Percentiles rank a stretch among this genome's conserved stretches.
phyloP scores from a whole-genome alignment of 2,888 invertebrate genomes.

The Ctenicera cuprea region DNA sequence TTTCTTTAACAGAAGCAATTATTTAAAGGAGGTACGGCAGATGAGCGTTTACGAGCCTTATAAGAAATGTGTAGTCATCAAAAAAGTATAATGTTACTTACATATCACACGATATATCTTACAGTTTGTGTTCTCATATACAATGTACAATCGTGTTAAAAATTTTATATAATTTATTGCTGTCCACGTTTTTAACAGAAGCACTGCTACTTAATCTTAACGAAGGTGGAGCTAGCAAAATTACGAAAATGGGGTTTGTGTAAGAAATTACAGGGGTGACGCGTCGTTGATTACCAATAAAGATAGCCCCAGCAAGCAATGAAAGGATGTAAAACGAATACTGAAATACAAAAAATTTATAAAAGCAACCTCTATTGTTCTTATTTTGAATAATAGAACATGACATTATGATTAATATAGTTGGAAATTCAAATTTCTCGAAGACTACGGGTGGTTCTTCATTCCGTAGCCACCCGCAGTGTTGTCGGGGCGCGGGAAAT shows the following conservation, averaged over 20 bases:
- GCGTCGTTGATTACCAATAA: slow-evolving; percentile 13
- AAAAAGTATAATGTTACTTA: slow-evolving; percentile 44
- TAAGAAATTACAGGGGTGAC: slow-evolving; percentile 6
- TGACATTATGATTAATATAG: slow-evolving; percentile 72
- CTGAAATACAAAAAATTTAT: slow-evolving; percentile 41
- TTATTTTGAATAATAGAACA: slow-evolving; percentile 70
- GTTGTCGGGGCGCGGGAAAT: slow-evolving; percentile 61
- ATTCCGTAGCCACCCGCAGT: slow-evolving; percentile 65
- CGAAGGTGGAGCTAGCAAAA: background rate
- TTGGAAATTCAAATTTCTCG: slow-evolving; percentile 70
- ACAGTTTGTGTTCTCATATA: slow-evolving; percentile 39
- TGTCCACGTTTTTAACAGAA: slow-evolving; percentile 28
- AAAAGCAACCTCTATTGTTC: slow-evolving; percentile 61
- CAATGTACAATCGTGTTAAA: slow-evolving; percentile 41
- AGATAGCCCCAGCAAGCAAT: background rate
- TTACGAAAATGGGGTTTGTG: background rate
- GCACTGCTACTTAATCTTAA: slow-evolving; percentile 15
- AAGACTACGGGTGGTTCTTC: slow-evolving; percentile 68
- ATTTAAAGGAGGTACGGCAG: slow-evolving; percentile 29
- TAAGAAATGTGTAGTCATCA: slow-evolving; percentile 41
- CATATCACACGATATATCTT: slow-evolving; percentile 41
- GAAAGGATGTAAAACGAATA: slow-evolving; percentile 31
- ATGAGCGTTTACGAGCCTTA: slow-evolving; percentile 36
- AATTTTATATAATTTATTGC: slow-evolving; percentile 35
- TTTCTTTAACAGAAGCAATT: slow-evolving; percentile 24